A percentile compares a stretch with the other conserved stretches of the same genome.
phyloP scores from a whole-genome alignment of 1,140 invertebrate species.

The Brachionus rubens region DNA sequence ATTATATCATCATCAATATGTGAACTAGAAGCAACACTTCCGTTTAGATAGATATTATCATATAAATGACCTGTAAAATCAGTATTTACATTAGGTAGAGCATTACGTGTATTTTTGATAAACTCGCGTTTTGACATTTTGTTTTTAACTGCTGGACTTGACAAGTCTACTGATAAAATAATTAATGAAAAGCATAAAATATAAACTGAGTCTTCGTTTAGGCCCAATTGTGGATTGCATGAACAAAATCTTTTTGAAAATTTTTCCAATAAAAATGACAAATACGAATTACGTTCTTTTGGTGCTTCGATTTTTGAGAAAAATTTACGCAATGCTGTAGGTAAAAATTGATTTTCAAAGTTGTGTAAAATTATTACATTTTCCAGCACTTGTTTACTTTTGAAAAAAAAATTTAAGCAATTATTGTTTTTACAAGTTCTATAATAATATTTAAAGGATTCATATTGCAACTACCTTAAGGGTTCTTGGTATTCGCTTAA shows the following conservation, averaged over 20 bases:
- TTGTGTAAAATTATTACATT: constrained; percentile 62
- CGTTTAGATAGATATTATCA: constrained; percentile 64
- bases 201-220: constrained; percentile 63
- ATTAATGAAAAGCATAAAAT: constrained; percentile 64
- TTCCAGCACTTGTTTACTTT: constrained; percentile 62
- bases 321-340: constrained; percentile 63
- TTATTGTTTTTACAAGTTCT: constrained; percentile 3
- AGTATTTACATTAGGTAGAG: constrained; percentile 57
- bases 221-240: constrained; percentile 62
- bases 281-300: constrained; percentile 59
- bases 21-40: constrained; percentile 58
- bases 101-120: constrained; percentile 63
- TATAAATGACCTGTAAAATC: constrained; percentile 64
- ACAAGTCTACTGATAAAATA: constrained; percentile 63
- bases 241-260: constrained; percentile 63
- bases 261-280: constrained; percentile 62
- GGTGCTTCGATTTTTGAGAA: constrained; percentile 62
- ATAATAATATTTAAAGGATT: neutral
- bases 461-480: too few species aligned
- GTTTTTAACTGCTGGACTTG: constrained; percentile 64
- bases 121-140: constrained; percentile 66
- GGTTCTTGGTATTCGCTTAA: too few species aligned
- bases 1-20: neutral
- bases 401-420: constrained; percentile 48
- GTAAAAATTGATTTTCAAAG: constrained; percentile 63